Evolutionary conservation across 2,888 invertebrate species (phyloP), one percentile per base, ranked within the genome.

Genomic region (Myopa testacea): DNA sequence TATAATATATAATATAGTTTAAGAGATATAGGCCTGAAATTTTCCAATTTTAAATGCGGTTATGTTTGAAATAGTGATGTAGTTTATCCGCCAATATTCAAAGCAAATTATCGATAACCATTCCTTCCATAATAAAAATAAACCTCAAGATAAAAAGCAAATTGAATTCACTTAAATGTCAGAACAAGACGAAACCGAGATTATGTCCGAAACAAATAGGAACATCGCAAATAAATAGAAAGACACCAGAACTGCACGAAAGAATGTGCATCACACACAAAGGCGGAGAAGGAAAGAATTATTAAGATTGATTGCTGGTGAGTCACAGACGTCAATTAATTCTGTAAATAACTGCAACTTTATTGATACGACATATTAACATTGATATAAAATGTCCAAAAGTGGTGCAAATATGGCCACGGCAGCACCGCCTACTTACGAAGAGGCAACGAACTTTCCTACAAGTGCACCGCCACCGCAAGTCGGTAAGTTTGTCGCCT

Each of bases 371-470:
- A 14, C 14, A 16, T 55, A 26, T 40, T 50, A 26, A 50, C 5
- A 50, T 26, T 26, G 34, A 73, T 5, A 63, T 62, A 6, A 73
- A 63, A 75, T 75, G 68, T 75, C 60, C 0, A 69, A 19, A 40
- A 58, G 34, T 60, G 69, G 19, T 45, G 63, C 55, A 75, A 60
- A 45, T 38, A 75, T 60, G 75, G 68, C 69, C 14, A 69, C 74
- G 52, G 71, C 76, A 34, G 75, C 80, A 63, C 83, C 82, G 34
- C 81, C 82, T 16, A 76, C 81, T 45, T 82, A 82, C 63, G 82
- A 82, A 19, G 82, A 82, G 65, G 82, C 79, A 5, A 82, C 81
- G 80, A 58, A 81, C 73, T 76, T 81, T 4, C 62, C 82, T 4
- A 78, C 79, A 16, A 81, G 79, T 73, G 76, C 81, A 55, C 75